Conservation (phyloP, 53 echinoderm and acorn worm species). For the Echinometra lucunter region DNA sequence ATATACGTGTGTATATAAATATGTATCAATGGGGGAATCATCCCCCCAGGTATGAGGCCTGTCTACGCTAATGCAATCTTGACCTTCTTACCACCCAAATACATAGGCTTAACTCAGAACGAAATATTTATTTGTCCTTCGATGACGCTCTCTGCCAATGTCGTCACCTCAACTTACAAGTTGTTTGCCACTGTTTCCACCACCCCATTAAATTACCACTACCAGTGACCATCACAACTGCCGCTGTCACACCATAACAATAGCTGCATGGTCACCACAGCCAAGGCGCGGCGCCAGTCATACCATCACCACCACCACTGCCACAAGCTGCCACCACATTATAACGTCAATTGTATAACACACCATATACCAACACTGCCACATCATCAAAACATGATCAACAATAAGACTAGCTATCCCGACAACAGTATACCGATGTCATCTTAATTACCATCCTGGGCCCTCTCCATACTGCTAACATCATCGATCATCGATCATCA, state of each 20-base stretch:
- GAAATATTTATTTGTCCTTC: too few relatives aligned
- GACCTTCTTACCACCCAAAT: background rate
- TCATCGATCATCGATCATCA: background rate
- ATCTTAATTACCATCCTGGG: background rate
- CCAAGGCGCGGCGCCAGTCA: background rate
- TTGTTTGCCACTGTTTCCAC: background rate
- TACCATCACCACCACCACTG: background rate
- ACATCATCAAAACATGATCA: too few relatives aligned
- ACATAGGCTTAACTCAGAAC: too few relatives aligned
- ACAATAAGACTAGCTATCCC: background rate
- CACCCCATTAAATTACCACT: background rate
- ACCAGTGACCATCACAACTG: too few relatives aligned
- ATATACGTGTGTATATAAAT: too few relatives aligned
- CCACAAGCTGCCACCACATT: too few relatives aligned
- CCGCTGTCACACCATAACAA: background rate
- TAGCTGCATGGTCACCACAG: background rate
- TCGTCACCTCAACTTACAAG: background rate
- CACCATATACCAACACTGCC: background rate
- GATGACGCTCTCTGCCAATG: too few relatives aligned
- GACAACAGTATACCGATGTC: background rate
- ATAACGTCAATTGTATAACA: too few relatives aligned
- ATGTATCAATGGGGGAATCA: too few relatives aligned
- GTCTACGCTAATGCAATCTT: too few relatives aligned
- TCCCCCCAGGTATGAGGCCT: too few relatives aligned
- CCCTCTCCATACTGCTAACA: background rate